Percentiles rank a stretch among this genome's conserved stretches.
Conservation (phyloP, 2,797 vertebrate species). For the Enteromius mattozi region DNA sequence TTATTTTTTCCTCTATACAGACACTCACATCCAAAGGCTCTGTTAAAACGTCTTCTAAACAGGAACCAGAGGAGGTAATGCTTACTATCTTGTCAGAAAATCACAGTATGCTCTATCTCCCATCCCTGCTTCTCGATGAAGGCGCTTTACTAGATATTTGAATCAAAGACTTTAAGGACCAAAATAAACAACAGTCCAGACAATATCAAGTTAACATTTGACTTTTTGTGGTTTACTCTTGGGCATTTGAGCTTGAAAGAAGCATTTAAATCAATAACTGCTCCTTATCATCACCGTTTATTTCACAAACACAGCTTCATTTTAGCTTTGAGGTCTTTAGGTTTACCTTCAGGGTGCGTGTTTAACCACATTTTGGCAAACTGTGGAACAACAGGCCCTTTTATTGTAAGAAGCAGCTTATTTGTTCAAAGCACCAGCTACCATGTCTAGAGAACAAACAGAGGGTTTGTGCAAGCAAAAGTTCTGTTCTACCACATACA, state of each 20-base stretch:
- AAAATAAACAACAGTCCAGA: not conserved
- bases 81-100: not conserved
- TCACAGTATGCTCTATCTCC: too few relatives aligned
- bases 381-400: not conserved
- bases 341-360: not conserved
- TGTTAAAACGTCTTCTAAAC: constrained; percentile 70
- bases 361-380: constrained; percentile 22
- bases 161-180: not conserved
- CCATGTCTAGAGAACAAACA: not conserved
- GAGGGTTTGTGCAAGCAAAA: constrained; percentile 21
- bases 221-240: not conserved
- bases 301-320: constrained; percentile 22
- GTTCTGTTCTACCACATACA: not conserved
- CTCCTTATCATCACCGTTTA: not conserved
- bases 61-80: constrained; percentile 76
- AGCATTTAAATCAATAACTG: constrained; percentile 8
- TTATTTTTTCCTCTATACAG: constrained; percentile 60
- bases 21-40: constrained; percentile 67
- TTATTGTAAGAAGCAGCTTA: not conserved
- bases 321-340: not conserved
- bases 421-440: constrained; percentile 4
- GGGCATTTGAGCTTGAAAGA: not conserved
- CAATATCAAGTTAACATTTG: not conserved
- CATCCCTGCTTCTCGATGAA: not conserved
- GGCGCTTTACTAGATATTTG: not conserved